Evolutionary conservation across 2,797 vertebrate genomes (phyloP), one percentile per base, ranked within the genome.

Genomic region (Carduelis carduelis): DNA sequence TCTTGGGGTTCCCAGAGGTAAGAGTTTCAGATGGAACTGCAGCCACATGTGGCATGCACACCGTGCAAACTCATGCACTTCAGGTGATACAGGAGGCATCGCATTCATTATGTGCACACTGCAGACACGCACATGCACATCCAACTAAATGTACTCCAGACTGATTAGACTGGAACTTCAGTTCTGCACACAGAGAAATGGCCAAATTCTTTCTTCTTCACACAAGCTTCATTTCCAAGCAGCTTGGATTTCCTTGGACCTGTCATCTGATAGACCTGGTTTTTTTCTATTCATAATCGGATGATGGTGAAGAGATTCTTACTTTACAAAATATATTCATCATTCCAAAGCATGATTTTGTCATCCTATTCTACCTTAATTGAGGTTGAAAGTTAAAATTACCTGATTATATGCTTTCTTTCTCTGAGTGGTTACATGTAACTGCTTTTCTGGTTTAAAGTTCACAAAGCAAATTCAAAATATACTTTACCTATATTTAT

Each of bases 311-410:
- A 75, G 60, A 91, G 41, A 60, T 95, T 87, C 63, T 91, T 80
- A 59, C 82, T 95, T 96, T 91, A 74, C 57, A 85, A 64, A 85
- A 89, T 21, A 44, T 41, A 64, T 61, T 90, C 41, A 57, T 92
- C 16, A 59, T 89, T 94, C 37, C 83, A 72, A 89, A 84, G 70
- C 87, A 92, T 87, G 78, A 77, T 78, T 89, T 91, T 92, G 30
- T 94, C 69, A 92, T 83, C 30, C 7, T 56, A 14, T 68, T 93
- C 91, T 89, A 83, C 76, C 65, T 87, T 80, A 91, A 93, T 61
- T 50, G 71, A 91, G 11, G 34, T 1, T 89, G 89, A 95, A 89
- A 65, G 41, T 39, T 85, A 56, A 70, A 87, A 89, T 89, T 87
- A 66, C 43, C 34, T 59, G 22, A 63, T 72, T 18, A 90, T 56